These are phyloP conservation scores for Brachypalpus laphriformis DNA, from an alignment of 2,888 invertebrate genomes.

Conservation along the genomic window DNA sequence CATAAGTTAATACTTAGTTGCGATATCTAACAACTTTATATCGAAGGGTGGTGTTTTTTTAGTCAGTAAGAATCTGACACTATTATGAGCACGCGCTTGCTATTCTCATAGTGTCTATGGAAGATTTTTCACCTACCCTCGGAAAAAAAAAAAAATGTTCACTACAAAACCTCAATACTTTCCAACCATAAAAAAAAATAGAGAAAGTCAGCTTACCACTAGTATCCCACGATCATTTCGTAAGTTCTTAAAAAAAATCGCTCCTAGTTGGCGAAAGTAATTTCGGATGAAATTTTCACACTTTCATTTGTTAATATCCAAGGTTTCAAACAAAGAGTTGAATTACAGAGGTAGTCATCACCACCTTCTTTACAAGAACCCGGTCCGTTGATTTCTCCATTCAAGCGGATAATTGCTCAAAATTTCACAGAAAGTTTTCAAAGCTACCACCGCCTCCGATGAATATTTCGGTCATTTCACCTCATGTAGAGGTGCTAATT, in stretches of 20 bases:
- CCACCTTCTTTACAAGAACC: not conserved
- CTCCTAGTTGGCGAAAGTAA: not conserved
- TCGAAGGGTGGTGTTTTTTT: no score
- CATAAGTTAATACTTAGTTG: no score
- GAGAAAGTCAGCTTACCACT: not conserved
- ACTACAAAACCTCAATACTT: no score
- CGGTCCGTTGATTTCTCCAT: conserved; percentile 42
- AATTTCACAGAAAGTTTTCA: conserved; percentile 19
- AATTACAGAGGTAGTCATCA: not conserved
- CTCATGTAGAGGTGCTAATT: conserved; percentile 44
- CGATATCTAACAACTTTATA: no score
- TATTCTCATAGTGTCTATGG: no score
- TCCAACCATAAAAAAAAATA: no score
- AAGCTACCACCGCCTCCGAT: conserved; percentile 1
- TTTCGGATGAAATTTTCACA: not conserved
- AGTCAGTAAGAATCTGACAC: no score
- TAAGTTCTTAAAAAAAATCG: not conserved
- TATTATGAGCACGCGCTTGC: no score
- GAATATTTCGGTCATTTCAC: conserved; percentile 14
- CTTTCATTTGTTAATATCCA: conserved; percentile 11
- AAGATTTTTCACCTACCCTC: no score
- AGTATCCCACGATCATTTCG: not conserved
- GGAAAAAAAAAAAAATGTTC: no score
- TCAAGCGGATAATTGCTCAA: conserved; percentile 21
- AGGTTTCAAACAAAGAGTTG: not conserved